Percentiles rank a stretch among this genome's conserved stretches.
Conservation (phyloP, 2,888 invertebrate species). For the Odontocerum albicorne region DNA sequence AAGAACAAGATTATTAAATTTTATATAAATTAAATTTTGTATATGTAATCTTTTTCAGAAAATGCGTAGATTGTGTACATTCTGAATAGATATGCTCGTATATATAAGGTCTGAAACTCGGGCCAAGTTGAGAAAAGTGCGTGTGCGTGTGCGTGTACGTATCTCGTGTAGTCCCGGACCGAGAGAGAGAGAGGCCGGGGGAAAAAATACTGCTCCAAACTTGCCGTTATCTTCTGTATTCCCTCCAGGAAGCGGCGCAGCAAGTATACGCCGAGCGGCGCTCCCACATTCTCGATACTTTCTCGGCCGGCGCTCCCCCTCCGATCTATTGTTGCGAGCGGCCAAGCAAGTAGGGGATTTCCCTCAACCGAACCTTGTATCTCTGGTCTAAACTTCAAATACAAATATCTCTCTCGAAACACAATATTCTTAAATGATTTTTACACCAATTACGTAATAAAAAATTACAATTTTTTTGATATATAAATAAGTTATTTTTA, state of each 20-base stretch:
- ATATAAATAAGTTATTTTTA: conserved; percentile 34
- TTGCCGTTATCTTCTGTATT: conserved; percentile 62
- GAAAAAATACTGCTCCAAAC: conserved; percentile 42
- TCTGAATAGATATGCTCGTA: too few species aligned
- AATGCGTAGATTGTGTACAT: too few species aligned
- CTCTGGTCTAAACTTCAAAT: conserved; percentile 41
- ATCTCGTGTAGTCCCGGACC: not conserved
- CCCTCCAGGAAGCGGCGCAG: conserved; percentile 48
- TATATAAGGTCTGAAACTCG: too few species aligned
- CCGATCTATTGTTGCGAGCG: conserved; percentile 60
- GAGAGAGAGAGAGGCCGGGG: not conserved
- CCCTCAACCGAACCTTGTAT: conserved; percentile 49
- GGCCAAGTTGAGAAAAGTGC: too few species aligned
- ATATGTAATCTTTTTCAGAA: too few species aligned
- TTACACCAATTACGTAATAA: conserved; percentile 42
- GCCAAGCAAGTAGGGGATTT: conserved; percentile 49
- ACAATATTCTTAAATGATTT: conserved; percentile 17
- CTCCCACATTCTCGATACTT: conserved; percentile 45
- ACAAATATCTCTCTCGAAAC: conserved; percentile 15
- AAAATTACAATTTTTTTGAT: conserved; percentile 51
- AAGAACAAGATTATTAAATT: too few species aligned
- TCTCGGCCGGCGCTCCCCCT: conserved; percentile 54
- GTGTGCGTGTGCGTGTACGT: too few species aligned
- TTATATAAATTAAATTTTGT: too few species aligned
- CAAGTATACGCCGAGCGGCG: conserved; percentile 51